phyloP scores from a whole-genome alignment of 2,888 invertebrate species.

The Barypeithes pellucidus region DNA sequence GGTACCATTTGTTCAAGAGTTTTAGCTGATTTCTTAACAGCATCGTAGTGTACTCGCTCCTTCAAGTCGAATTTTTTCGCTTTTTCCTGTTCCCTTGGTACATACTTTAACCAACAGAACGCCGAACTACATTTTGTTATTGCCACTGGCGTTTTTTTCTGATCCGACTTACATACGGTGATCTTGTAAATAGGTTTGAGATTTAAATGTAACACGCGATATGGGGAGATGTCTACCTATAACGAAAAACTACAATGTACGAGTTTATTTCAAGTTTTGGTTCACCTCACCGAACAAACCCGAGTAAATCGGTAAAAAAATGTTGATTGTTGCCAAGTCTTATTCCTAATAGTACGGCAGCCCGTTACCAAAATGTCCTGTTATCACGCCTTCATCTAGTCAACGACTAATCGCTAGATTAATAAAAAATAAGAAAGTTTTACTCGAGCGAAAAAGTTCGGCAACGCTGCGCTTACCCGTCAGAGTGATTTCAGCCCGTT shows the following conservation, averaged over 20 bases:
- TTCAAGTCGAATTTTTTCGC: slow-evolving; percentile 44
- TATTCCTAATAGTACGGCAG: too few species aligned
- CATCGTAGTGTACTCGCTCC: slow-evolving; percentile 57
- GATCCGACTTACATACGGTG: slow-evolving; percentile 70
- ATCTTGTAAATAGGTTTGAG: slow-evolving; percentile 78
- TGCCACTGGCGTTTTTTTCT: slow-evolving; percentile 60
- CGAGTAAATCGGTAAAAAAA: too few species aligned
- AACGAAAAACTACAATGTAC: background rate
- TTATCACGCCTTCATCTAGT: too few species aligned
- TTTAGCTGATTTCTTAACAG: slow-evolving; percentile 45
- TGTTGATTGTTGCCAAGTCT: too few species aligned
- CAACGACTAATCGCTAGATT: too few species aligned
- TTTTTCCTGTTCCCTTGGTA: slow-evolving; percentile 44
- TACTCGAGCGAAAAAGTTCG: too few species aligned
- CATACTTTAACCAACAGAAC: slow-evolving; percentile 55
- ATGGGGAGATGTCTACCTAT: slow-evolving; percentile 74
- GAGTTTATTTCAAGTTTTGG: too few species aligned
- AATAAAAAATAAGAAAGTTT: too few species aligned
- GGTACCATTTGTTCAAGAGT: slow-evolving; percentile 34
- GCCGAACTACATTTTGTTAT: slow-evolving; percentile 51
- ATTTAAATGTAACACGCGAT: slow-evolving; percentile 75
- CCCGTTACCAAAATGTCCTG: too few species aligned
- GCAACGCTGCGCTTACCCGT: too few species aligned
- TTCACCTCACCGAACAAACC: too few species aligned
- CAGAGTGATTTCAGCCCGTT: too few species aligned